A percentile compares a stretch with the other conserved stretches of the same genome.
Conservation (phyloP, 2,113 vertebrate species). For the Sprattus sprattus region DNA sequence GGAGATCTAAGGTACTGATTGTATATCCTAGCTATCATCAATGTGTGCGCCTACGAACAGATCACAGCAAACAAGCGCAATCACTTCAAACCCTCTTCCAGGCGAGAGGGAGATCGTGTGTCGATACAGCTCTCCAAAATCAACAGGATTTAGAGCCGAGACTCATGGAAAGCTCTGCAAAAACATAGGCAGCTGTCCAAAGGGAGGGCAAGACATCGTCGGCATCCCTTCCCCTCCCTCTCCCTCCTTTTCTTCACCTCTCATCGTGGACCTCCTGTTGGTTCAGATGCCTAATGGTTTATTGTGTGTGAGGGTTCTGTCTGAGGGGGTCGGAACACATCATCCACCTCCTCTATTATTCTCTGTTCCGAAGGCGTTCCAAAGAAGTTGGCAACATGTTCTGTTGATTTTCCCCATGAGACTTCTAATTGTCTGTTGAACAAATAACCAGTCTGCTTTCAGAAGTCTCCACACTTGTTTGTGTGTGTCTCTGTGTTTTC, state of each 20-base stretch:
- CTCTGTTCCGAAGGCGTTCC: neutral
- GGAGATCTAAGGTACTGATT: neutral
- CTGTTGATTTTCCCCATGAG: neutral
- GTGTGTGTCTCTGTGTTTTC: neutral
- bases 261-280: constrained; percentile 57
- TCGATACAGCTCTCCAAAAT: constrained; percentile 45
- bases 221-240: neutral
- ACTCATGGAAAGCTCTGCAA: neutral
- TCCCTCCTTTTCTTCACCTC: constrained; percentile 30
- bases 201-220: constrained; percentile 26
- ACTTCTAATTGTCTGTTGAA: neutral
- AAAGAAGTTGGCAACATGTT: neutral
- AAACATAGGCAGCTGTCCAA: constrained; percentile 9
- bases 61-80: neutral
- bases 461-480: neutral
- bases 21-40: neutral
- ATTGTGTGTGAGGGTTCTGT: constrained; percentile 32
- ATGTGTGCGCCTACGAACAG: neutral
- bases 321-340: neutral
- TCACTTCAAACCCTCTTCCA: constrained; percentile 17
- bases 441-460: neutral
- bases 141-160: constrained; percentile 42
- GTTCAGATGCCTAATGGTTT: constrained; percentile 64
- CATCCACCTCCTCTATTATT: neutral
- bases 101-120: constrained; percentile 45